Conservation (phyloP, 92 coral and sea anemone genomes). For the Paragorgia papillata region DNA sequence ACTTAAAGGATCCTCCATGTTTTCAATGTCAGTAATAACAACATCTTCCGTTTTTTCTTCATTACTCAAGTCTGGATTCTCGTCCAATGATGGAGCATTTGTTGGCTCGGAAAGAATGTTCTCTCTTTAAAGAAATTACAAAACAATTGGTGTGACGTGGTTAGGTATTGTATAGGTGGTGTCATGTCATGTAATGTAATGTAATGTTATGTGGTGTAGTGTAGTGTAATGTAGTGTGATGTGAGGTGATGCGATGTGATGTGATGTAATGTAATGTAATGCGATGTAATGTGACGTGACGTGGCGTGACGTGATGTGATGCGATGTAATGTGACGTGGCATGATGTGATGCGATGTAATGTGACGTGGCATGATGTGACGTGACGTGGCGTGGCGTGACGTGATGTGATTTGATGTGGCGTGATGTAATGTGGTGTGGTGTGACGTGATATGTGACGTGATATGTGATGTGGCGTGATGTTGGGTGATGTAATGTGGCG, state of each 20-base stretch:
- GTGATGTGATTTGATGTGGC: no score
- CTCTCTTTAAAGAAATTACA: background rate
- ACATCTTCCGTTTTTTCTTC: slow-evolving; percentile 37
- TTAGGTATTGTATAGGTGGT: background rate
- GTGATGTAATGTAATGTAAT: no score
- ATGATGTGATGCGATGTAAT: no score
- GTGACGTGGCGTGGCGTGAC: no score
- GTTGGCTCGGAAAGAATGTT: slow-evolving; percentile 28
- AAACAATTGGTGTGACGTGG: background rate
- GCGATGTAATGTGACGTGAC: no score
- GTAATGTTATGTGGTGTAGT: background rate
- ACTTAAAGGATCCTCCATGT: slow-evolving; percentile 80
- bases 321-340: no score
- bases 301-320: no score
- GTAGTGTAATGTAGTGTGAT: background rate
- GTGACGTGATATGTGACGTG: no score
- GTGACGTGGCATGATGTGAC: no score
- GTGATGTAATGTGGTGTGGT: no score
- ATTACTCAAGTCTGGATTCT: background rate
- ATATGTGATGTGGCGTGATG: no score
- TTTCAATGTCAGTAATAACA: slow-evolving; percentile 76
- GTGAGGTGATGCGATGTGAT: background rate
- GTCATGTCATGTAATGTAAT: background rate
- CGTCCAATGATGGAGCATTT: slow-evolving; percentile 28
- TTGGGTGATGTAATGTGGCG: no score